These are phyloP conservation scores for Nannospalax galili DNA, from an alignment of 2,113 vertebrate species.

Conservation along the genomic window DNA sequence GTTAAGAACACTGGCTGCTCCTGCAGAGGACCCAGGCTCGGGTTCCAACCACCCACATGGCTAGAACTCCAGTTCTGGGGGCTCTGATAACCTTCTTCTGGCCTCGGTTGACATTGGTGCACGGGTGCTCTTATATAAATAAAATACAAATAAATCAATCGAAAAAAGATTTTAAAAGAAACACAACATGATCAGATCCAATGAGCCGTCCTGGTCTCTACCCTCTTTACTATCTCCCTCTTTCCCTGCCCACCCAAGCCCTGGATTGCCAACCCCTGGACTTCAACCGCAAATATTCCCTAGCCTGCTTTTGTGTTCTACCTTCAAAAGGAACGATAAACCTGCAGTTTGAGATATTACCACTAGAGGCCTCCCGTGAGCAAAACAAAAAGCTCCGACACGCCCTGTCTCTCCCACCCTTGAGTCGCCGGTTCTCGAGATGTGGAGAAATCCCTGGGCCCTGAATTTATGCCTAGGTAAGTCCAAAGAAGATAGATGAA, in stretches of 20 bases:
- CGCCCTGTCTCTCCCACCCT: no score
- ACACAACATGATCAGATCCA: background rate
- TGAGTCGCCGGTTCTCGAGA: background rate
- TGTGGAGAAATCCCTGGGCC: background rate
- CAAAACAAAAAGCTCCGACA: background rate
- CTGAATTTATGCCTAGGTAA: background rate
- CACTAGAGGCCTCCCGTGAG: conserved; percentile 7
- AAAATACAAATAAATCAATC: no score
- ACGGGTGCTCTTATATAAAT: no score
- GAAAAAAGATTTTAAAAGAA: no score
- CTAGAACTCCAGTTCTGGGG: no score
- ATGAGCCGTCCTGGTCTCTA: background rate
- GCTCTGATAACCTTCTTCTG: no score
- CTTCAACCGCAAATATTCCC: background rate
- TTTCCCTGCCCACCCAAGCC: background rate
- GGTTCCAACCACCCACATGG: no score
- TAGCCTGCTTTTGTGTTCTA: background rate
- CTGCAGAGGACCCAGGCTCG: no score
- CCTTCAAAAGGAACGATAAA: background rate
- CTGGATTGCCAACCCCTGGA: background rate
- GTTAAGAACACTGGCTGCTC: no score
- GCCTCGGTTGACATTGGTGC: no score
- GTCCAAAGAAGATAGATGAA: no score
- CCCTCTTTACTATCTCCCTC: no score
- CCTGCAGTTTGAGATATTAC: conserved; percentile 4